phyloP scores from a whole-genome alignment of 2,113 vertebrate genomes.

The Centrocercus urophasianus region DNA sequence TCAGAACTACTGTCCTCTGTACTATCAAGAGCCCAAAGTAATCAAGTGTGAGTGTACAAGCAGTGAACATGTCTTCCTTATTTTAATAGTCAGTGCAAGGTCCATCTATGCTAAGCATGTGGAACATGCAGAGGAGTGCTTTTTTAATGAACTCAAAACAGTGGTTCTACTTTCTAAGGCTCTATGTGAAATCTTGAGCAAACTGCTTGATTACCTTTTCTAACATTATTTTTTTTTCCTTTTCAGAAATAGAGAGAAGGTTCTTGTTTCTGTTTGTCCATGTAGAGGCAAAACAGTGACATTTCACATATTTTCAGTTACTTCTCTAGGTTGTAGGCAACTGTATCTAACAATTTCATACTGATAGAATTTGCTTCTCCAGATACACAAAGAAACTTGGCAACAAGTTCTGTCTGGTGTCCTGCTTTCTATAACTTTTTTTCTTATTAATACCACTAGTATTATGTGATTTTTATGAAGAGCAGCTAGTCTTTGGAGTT shows the following conservation, averaged over 20 bases:
- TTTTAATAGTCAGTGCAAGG: neutral
- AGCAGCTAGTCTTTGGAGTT: neutral
- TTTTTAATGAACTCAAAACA: neutral
- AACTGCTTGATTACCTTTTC: neutral
- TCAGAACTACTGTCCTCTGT: too few relatives aligned
- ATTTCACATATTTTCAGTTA: neutral
- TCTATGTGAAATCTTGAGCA: neutral
- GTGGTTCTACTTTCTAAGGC: neutral
- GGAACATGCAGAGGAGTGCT: neutral
- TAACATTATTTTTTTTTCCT: neutral
- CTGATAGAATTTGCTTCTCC: neutral
- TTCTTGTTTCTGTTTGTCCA: neutral
- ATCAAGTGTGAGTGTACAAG: too few relatives aligned
- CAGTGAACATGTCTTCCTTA: neutral
- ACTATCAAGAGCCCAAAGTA: too few relatives aligned
- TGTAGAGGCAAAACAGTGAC: neutral
- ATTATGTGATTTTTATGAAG: neutral
- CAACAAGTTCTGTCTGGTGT: neutral
- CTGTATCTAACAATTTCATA: neutral
- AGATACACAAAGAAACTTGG: neutral
- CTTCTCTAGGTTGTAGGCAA: neutral
- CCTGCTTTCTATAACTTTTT: neutral
- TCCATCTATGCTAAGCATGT: fast-evolving
- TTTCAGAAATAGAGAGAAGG: neutral
- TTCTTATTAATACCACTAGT: neutral